phyloP scores from a whole-genome alignment of 1,140 invertebrate genomes.

The Caenorhabditis tropicalis region DNA sequence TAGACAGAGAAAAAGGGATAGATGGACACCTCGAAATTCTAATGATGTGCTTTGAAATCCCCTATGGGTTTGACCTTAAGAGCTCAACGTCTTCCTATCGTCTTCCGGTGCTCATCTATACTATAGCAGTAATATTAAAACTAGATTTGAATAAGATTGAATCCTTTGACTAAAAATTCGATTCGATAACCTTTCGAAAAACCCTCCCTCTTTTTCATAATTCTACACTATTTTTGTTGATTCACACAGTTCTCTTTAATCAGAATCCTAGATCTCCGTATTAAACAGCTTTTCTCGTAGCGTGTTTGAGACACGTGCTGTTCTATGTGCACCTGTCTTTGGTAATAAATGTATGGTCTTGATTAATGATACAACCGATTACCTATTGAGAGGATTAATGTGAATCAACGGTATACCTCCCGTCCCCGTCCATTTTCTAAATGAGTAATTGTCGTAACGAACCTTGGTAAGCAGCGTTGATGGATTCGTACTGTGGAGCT shows the following conservation, averaged over 20 bases:
- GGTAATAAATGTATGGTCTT: constrained; percentile 38
- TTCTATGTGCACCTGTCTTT: neutral
- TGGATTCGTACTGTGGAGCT: constrained; percentile 16
- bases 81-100: neutral
- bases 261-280: too few species aligned
- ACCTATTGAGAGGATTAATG: constrained; percentile 22
- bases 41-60: constrained; percentile 34
- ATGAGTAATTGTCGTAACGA: neutral
- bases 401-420: neutral
- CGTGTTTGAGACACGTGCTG: neutral
- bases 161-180: too few species aligned
- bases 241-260: too few species aligned
- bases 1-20: neutral
- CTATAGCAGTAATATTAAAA: neutral
- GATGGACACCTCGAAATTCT: constrained; percentile 10
- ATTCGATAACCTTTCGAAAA: neutral
- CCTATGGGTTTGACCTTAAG: constrained; percentile 24
- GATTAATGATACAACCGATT: constrained; percentile 40
- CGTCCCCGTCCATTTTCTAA: neutral
- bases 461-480: constrained; percentile 34
- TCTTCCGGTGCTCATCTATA: constrained; percentile 24
- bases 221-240: neutral
- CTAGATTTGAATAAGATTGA: neutral
- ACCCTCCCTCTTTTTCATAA: neutral
- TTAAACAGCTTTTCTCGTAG: too few species aligned